Conservation (phyloP, 1,140 invertebrate genomes). For the Atta texana region DNA sequence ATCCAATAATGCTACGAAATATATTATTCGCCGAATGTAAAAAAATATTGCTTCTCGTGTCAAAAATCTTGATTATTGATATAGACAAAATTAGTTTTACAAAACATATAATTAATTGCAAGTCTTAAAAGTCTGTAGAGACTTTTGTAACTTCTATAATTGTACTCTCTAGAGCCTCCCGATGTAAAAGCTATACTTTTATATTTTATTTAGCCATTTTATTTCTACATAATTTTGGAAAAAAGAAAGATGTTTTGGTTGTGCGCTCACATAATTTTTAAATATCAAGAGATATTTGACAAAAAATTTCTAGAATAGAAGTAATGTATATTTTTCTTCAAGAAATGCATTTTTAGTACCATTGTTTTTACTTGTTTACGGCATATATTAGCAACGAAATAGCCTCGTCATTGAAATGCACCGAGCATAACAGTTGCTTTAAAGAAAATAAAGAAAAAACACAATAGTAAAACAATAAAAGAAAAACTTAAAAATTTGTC, state of each 20-base stretch:
- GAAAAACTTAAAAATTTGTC: constrained; percentile 64
- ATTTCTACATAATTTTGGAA: not conserved
- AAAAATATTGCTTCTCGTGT: constrained; percentile 63
- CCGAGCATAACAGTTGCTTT: constrained; percentile 50
- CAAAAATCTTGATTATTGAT: constrained; percentile 55
- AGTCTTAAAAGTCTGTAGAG: constrained; percentile 36
- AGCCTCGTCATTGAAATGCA: constrained; percentile 68
- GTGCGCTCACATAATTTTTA: constrained; percentile 65
- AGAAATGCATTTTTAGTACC: constrained; percentile 59
- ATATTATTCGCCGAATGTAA: constrained; percentile 55
- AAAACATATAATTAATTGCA: constrained; percentile 38
- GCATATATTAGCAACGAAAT: constrained; percentile 53
- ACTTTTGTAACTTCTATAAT: constrained; percentile 46
- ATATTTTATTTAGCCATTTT: constrained; percentile 33
- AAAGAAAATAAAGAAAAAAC: constrained; percentile 56
- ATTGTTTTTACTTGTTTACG: constrained; percentile 48
- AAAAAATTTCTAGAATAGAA: constrained; percentile 57
- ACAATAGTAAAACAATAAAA: constrained; percentile 63
- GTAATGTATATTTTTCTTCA: constrained; percentile 45
- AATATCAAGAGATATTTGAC: constrained; percentile 20
- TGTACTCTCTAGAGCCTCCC: constrained; percentile 64
- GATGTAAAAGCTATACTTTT: constrained; percentile 40
- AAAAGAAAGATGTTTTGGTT: constrained; percentile 62
- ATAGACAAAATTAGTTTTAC: constrained; percentile 49
- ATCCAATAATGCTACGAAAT: constrained; percentile 39